These are phyloP conservation scores for Mylabris phalerata DNA, from an alignment of 1,140 invertebrate species.

Conservation along the genomic window DNA sequence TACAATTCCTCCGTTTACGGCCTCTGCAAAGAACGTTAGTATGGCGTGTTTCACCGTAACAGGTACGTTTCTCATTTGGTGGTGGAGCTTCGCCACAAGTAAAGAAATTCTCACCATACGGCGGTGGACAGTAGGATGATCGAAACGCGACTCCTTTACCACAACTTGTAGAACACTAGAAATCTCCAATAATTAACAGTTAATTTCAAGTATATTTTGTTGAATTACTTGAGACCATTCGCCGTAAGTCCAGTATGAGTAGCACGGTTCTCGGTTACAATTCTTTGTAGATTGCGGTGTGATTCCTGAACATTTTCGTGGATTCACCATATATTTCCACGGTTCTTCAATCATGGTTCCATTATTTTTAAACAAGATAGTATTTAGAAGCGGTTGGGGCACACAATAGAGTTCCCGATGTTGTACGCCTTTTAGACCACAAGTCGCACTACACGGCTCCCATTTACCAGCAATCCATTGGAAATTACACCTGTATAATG, in stretches of 20 bases:
- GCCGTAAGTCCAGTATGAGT: conserved; percentile 58
- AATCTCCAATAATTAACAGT: conserved; percentile 2
- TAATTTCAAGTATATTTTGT: neutral
- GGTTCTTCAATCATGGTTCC: conserved; percentile 33
- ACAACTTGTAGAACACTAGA: conserved; percentile 72
- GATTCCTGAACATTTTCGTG: conserved; percentile 45
- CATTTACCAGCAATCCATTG: conserved; percentile 55
- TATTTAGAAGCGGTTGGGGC: conserved; percentile 35
- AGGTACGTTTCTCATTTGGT: conserved; percentile 41
- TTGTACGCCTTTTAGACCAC: conserved; percentile 53
- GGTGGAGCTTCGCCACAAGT: conserved; percentile 43
- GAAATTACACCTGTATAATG: conserved; percentile 51
- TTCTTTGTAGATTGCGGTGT: conserved; percentile 45
- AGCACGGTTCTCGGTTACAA: conserved; percentile 57
- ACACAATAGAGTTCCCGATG: conserved; percentile 58
- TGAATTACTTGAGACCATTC: conserved; percentile 62
- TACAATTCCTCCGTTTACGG: conserved; percentile 36
- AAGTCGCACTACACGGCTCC: conserved; percentile 58
- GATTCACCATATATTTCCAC: conserved; percentile 50
- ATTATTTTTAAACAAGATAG: conserved; percentile 31
- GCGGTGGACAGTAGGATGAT: conserved; percentile 56
- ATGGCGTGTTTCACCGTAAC: conserved; percentile 28
- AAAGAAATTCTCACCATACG: conserved; percentile 44
- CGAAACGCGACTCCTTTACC: conserved; percentile 61
- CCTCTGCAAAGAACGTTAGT: conserved; percentile 27